Evolutionary conservation across 2,113 vertebrate genomes (phyloP).

Genomic region (Saccopteryx bilineata): DNA sequence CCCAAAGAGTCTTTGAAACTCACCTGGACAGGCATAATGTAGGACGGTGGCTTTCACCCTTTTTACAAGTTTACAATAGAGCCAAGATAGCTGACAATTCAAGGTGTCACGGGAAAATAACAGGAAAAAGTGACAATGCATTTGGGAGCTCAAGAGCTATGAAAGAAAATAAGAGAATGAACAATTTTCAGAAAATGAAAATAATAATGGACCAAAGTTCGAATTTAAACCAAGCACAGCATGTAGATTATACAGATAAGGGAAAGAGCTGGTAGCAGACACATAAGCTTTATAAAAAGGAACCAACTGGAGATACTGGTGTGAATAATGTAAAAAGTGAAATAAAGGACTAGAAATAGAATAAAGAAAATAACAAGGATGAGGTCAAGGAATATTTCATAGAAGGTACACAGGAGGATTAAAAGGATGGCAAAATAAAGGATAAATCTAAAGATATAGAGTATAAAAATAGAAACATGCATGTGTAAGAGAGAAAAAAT

Average conservation of each 20-base stretch:
- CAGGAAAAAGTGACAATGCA: background rate
- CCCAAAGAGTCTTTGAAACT: constrained; percentile 5
- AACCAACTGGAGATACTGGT: background rate
- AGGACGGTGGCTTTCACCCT: background rate
- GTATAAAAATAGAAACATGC: background rate
- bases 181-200: background rate
- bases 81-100: background rate
- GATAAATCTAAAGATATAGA: background rate
- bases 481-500: background rate
- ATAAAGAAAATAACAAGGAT: background rate
- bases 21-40: background rate
- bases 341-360: background rate
- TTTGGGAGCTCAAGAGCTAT: background rate
- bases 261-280: background rate
- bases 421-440: background rate
- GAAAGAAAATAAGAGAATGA: background rate
- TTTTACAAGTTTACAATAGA: background rate
- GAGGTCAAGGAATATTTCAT: constrained; percentile 1
- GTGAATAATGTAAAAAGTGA: background rate
- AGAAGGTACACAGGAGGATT: background rate
- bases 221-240: background rate
- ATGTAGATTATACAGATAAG: background rate
- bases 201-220: background rate
- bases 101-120: background rate
- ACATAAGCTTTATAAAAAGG: background rate